Base-by-base conservation (phyloP, 2,797 vertebrate species). In the Poecilia wingei region DNA sequence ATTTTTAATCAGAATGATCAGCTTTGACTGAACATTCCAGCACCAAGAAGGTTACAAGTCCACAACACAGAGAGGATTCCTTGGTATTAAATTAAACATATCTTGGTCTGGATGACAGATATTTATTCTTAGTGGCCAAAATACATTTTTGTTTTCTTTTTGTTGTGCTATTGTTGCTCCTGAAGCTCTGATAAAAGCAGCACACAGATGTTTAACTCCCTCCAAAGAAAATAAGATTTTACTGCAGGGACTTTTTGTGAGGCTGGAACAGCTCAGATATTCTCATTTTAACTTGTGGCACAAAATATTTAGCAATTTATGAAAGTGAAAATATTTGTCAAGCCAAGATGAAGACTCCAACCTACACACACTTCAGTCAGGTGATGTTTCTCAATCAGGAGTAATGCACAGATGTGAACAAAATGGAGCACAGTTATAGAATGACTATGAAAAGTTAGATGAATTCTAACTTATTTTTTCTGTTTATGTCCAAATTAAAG, bases 211-310 rank as follows among this genome's bases (percentile, higher is more conserved):
- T 45, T 1, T 36, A 33, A 33, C 8, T 36, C 36, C 51, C 41
- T 25, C 41, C 28, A 61, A 47, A 47, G 77, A 82, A 76, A 82
- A 84, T 85, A 75, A 78, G 72, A 85, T 78, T 84, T 86, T 72
- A 31, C 46, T 10, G 47, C 9, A 36, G 46, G 71, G 55, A 57
- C 12, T 28, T 57, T 28, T 14, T 12, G 25, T 28, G 53, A 57
- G n/a, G 22, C 25, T n/a, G 55, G 25, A 28, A 13, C 55, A 57
- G 55, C 22, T n/a, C n/a, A 12, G 10, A n/a, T 57, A n/a, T 57
- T 57, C 55, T 57, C 55, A 57, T n/a, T 57, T 28, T 57, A 28
- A 57, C 55, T 57, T 14, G 55, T n/a, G 55, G n/a, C n/a, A 12
- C 9, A 57, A 57, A 57, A 57, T n/a, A 57, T 57, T n/a, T 31